Base-by-base conservation (phyloP, 1,140 invertebrate species). In the Carposina sasakii region DNA sequence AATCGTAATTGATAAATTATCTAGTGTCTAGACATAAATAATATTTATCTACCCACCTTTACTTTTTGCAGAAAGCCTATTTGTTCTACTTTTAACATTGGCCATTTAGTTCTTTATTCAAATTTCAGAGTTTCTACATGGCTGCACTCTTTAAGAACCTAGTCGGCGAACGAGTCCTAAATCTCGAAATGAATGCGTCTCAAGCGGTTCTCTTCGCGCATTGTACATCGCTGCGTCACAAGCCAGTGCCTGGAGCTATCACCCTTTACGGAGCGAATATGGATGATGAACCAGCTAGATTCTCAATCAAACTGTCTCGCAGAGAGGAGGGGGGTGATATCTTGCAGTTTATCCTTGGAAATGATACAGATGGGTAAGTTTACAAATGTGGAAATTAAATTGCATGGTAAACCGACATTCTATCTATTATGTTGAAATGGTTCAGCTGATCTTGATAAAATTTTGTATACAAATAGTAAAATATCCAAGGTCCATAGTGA, bases 61-160 rank as follows among this genome's bases (percentile, higher is more conserved):
- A n/a, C n/a, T n/a, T n/a, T n/a, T n/a, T n/a, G n/a, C n/a, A n/a
- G n/a, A n/a, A n/a, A n/a, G n/a, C n/a, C n/a, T n/a, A n/a, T n/a
- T n/a, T n/a, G n/a, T n/a, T n/a, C n/a, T n/a, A n/a, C n/a, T n/a
- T n/a, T n/a, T n/a, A n/a, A n/a, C n/a, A n/a, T n/a, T n/a, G n/a
- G n/a, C n/a, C n/a, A 6, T 12, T 39, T 10, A 16, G 23, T 26
- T 43, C 21, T 28, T 49, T 42, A 10, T 6, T n/a, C n/a, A n/a
- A n/a, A 3, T 69, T 67, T 20, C 57, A 83, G 79, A 83, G 77
- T 54, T 81, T 83, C 57, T 83, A 83, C 57, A 83, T 81, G 79
- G 76, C 77, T 0, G 67, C 81, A 0, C 56, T 83, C n/a, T 83
- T 64, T 57, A 83, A 83, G 47, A 76, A 79, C 48, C 52, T 83